Conservation (phyloP, 2,113 vertebrate species). For the Tichodroma muraria region DNA sequence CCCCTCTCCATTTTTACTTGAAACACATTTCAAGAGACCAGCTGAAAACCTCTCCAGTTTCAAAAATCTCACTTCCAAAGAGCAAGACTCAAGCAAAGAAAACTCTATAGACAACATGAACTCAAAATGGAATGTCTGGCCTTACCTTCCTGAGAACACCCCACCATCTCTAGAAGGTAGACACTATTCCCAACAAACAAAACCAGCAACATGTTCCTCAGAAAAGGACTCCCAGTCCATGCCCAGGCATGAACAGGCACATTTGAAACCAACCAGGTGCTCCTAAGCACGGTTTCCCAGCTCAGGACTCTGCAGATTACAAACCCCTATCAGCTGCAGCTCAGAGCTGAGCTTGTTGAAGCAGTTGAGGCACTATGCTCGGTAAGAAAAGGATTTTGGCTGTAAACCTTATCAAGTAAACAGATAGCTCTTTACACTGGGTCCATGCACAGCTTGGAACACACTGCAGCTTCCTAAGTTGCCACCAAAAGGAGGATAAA, state of each 20-base stretch:
- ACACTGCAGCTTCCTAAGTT: neutral
- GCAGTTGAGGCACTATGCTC: neutral
- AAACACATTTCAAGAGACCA: neutral
- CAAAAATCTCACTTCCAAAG: neutral
- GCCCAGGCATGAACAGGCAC: neutral
- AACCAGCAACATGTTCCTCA: neutral
- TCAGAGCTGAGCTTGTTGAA: neutral
- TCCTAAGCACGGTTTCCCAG: too few relatives aligned
- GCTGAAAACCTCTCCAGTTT: neutral
- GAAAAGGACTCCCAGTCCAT: neutral
- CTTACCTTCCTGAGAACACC: neutral
- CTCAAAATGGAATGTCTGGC: neutral
- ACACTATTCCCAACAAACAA: neutral
- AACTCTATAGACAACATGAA: neutral
- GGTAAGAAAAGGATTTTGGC: neutral
- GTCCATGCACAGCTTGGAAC: neutral
- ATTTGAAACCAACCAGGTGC: neutral
- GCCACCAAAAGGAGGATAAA: neutral
- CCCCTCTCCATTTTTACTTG: neutral
- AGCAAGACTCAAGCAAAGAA: neutral
- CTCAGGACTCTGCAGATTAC: neutral
- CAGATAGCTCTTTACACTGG: neutral
- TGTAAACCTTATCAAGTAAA: neutral
- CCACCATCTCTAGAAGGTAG: neutral
- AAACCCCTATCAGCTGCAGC: neutral